phyloP scores from a whole-genome alignment of 2,797 vertebrate species.

The Melanotaenia nigrans region DNA sequence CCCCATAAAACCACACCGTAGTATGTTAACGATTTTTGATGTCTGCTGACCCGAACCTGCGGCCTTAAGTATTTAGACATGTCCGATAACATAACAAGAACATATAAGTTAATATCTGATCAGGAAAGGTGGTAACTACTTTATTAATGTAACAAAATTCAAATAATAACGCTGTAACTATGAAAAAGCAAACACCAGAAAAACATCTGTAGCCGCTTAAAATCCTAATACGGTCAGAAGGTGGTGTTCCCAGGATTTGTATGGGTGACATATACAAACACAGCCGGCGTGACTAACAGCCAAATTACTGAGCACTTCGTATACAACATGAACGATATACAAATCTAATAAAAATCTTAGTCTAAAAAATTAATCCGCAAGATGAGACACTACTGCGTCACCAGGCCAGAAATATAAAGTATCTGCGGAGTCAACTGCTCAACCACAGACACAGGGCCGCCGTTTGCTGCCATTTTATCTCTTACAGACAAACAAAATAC shows the following conservation, averaged over 20 bases:
- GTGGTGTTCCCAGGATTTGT: background rate
- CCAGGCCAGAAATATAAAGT: background rate
- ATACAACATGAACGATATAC: background rate
- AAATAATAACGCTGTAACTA: background rate
- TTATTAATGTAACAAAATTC: no score
- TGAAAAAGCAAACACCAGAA: background rate
- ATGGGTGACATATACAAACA: background rate
- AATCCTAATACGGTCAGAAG: background rate
- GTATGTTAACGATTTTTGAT: background rate
- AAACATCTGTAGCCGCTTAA: background rate
- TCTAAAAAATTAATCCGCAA: background rate
- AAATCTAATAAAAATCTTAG: constrained; percentile 1
- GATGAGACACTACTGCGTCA: constrained; percentile 56
- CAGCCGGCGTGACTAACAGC: background rate
- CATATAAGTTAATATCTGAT: no score
- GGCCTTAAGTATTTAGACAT: no score
- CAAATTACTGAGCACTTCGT: background rate
- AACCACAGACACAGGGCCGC: constrained; percentile 20
- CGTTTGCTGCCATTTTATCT: constrained; percentile 72
- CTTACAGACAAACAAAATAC: constrained; percentile 23
- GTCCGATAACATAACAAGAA: no score
- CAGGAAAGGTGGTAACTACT: no score
- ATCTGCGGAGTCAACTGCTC: constrained; percentile 1
- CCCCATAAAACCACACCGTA: background rate
- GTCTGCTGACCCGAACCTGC: no score